Percentiles rank a stretch among this genome's conserved stretches.
phyloP scores from a whole-genome alignment of 2,797 vertebrate genomes.

The Meriones psammophilus region DNA sequence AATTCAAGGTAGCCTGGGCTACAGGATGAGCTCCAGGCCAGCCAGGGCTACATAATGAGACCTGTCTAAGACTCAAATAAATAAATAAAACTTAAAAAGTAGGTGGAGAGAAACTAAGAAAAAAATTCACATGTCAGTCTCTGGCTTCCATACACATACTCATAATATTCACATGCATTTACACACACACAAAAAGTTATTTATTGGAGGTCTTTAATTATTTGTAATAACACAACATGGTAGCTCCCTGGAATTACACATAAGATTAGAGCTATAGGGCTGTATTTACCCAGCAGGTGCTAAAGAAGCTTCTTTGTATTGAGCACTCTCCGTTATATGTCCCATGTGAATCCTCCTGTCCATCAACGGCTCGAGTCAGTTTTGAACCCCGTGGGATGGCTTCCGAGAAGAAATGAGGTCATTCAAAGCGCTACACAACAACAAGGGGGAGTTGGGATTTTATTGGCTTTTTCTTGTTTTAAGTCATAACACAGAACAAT shows the following conservation, averaged over 20 bases:
- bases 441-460: neutral
- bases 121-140: neutral
- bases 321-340: neutral
- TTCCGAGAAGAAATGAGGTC: constrained; percentile 65
- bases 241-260: constrained; percentile 17
- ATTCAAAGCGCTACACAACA: constrained; percentile 25
- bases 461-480: constrained; percentile 45
- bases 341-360: neutral
- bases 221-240: constrained; percentile 29
- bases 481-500: constrained; percentile 36
- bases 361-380: neutral
- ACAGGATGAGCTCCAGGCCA: neutral
- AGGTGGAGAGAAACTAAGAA: neutral
- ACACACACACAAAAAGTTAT: neutral
- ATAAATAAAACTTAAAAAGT: neutral
- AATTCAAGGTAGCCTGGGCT: neutral
- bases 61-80: neutral
- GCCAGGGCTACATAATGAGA: neutral
- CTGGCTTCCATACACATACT: neutral
- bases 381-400: neutral
- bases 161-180: neutral
- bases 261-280: neutral
- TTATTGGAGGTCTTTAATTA: neutral
- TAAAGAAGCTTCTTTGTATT: constrained; percentile 13
- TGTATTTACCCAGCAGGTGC: neutral